Evolutionary conservation across 2,888 invertebrate genomes (phyloP), one percentile per base, ranked within the genome.

Genomic region (Rhagonycha lutea): DNA sequence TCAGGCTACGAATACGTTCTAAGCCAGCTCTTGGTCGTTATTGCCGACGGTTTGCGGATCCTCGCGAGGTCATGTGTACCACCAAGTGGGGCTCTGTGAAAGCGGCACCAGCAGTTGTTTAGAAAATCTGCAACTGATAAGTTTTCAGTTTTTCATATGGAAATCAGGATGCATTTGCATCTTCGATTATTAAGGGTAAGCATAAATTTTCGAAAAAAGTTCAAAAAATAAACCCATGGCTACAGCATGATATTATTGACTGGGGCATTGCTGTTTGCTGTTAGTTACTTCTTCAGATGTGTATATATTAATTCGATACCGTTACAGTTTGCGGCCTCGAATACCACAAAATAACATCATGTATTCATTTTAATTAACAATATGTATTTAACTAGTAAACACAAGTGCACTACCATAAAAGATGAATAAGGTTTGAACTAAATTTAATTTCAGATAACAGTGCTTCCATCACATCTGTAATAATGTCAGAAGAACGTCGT

Each of bases 41-140:
- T 63, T 75, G 75, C 76, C 86, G 86, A 86, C 85, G 85, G 84
- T 81, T 82, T 83, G 85, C 86, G 87, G 85, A 84, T 83, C 80
- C 79, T 81, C 86, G 84, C 86, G 87, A 86, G 86, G 86, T 86
- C 86, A 86, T 82, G 83, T 84, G 83, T 84, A 83, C 83, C 84
- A 83, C 83, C 84, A 84, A 86, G 85, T 86, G 85, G 85, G 85
- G 85, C 84, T 85, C 83, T 82, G 83, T 86, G 83, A 86, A 65
- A 77, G 84, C 83, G 83, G 83, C 82, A 84, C 84, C 84, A 84
- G 85, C 86, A 86, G 86, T 86, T 86, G 86, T 86, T 86, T 86
- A 85, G 85, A 84, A 85, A 86, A 84, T 83, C 83, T 83, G 83
- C 81, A 80, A 82, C 83, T 84, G 85, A 82, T 82, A 79, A 82